Percentiles rank a stretch among this genome's conserved stretches.
Conservation (phyloP, 1,140 invertebrate species). For the Physella acuta region DNA sequence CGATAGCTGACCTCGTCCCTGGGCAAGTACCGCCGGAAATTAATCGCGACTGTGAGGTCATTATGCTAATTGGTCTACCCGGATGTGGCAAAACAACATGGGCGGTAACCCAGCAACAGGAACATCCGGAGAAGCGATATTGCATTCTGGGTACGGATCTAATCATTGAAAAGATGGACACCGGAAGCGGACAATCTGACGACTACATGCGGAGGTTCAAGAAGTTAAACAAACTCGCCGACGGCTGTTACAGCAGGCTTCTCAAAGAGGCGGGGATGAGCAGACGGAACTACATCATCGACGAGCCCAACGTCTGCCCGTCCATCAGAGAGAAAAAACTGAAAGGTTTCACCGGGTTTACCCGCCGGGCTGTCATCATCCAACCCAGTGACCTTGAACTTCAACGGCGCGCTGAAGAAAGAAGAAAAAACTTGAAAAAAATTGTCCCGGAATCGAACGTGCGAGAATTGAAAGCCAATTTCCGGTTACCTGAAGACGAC, state of each 20-base stretch:
- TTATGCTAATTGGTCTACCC: conserved; percentile 2
- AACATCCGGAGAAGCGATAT: neutral
- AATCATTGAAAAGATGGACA: neutral
- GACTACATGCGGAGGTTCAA: neutral
- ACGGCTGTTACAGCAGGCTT: neutral
- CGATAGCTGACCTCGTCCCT: neutral
- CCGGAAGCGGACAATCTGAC: neutral
- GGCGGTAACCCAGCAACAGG: neutral
- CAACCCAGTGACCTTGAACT: neutral
- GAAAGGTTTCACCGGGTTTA: neutral
- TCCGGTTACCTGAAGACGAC: neutral
- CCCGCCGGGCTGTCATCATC: neutral
- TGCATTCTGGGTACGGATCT: conserved; percentile 4
- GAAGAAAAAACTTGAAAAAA: neutral
- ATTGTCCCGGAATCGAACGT: neutral
- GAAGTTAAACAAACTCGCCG: neutral
- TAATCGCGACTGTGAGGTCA: neutral
- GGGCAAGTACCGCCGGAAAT: neutral
- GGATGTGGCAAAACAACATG: conserved; percentile 7
- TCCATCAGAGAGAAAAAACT: neutral
- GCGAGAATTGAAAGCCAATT: neutral
- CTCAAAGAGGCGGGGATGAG: neutral
- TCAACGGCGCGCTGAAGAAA: neutral
- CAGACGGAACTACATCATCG: neutral
- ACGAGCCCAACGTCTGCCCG: neutral